phyloP scores from a whole-genome alignment of 2,888 invertebrate species.

The Myopa tessellatipennis region DNA sequence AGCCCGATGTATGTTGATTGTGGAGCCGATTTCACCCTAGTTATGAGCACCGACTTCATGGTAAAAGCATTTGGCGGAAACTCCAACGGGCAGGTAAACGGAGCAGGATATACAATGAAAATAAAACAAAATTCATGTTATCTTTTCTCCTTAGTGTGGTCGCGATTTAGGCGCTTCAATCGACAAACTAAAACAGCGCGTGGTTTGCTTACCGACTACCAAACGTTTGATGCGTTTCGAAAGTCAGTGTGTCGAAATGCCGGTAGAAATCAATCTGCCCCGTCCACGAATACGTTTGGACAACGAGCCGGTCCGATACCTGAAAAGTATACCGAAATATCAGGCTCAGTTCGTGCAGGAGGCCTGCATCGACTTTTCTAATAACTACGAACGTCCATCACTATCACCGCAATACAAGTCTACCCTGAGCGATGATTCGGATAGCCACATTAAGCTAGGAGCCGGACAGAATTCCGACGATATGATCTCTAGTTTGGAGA shows the following conservation, averaged over 20 bases:
- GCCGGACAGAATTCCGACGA: conserved; percentile 65
- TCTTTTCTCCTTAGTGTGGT: conserved; percentile 57
- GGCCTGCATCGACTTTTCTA: conserved; percentile 59
- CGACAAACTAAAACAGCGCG: conserved; percentile 65
- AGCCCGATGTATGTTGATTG: conserved; percentile 67
- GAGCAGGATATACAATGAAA: not conserved
- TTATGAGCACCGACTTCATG: conserved; percentile 65
- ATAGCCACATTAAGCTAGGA: conserved; percentile 40
- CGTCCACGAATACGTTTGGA: conserved; percentile 64
- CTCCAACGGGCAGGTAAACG: conserved; percentile 63
- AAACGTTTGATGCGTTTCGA: conserved; percentile 68
- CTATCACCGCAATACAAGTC: conserved; percentile 55
- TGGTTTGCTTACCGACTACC: conserved; percentile 66
- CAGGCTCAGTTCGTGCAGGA: conserved; percentile 62
- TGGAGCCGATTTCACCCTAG: conserved; percentile 68
- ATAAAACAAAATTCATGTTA: not conserved
- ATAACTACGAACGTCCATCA: conserved; percentile 51
- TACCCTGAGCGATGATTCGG: conserved; percentile 49
- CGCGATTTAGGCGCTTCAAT: conserved; percentile 63
- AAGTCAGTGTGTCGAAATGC: conserved; percentile 66
- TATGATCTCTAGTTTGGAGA: conserved; percentile 65
- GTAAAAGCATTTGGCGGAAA: conserved; percentile 68
- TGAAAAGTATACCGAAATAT: conserved; percentile 66
- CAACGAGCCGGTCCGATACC: conserved; percentile 65
- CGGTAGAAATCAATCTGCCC: conserved; percentile 65